Evolutionary conservation across 2,888 invertebrate species (phyloP).

Genomic region (Amblyjoppa fuscipennis): DNA sequence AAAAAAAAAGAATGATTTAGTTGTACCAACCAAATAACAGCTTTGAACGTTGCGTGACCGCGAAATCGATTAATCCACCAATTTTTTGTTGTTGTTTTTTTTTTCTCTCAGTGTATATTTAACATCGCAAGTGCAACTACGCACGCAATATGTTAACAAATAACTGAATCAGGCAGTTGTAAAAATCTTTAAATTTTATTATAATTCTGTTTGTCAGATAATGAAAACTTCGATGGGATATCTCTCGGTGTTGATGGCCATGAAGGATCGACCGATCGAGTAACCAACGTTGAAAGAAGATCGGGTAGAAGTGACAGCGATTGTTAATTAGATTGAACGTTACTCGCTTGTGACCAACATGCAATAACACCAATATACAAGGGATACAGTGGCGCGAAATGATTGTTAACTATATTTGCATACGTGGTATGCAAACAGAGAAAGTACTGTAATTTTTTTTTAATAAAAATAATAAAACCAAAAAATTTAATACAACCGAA

Average conservation of each 20-base stretch:
- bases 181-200: not conserved
- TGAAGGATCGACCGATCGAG: constrained; percentile 50
- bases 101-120: too few relatives aligned
- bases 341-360: not conserved
- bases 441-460: not conserved
- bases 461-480: not conserved
- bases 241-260: constrained; percentile 66
- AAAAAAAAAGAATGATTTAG: too few relatives aligned
- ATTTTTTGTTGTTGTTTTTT: too few relatives aligned
- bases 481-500: not conserved
- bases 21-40: too few relatives aligned
- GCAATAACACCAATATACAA: not conserved
- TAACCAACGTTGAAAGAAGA: not conserved
- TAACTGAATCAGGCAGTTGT: not conserved
- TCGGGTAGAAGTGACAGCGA: not conserved
- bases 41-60: too few relatives aligned
- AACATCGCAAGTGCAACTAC: too few relatives aligned
- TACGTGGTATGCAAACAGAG: not conserved
- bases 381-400: not conserved
- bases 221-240: constrained; percentile 58
- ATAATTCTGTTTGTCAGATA: not conserved
- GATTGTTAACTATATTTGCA: not conserved
- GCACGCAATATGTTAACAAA: not conserved
- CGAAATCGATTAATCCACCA: too few relatives aligned
- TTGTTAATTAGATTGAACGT: not conserved